These are phyloP conservation scores for Coenonympha glycerion DNA, from an alignment of 2,888 invertebrate genomes.

Conservation along the genomic window DNA sequence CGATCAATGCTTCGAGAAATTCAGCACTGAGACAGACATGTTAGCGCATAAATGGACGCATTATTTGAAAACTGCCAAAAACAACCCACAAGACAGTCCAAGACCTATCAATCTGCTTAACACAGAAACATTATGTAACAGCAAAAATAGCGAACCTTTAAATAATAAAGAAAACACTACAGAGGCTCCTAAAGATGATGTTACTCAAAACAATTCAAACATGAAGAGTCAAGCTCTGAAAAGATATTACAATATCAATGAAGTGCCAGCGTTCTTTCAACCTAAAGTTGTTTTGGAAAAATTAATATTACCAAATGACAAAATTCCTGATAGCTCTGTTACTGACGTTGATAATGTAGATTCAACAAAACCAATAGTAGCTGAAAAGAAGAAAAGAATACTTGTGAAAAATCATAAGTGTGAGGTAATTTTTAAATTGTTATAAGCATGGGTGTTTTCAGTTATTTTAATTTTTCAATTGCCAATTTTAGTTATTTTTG, in stretches of 20 bases:
- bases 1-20: conserved; percentile 55
- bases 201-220: neutral
- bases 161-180: neutral
- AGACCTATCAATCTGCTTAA: neutral
- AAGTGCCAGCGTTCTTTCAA: conserved; percentile 46
- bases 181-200: neutral
- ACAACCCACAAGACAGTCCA: conserved; percentile 30
- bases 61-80: conserved; percentile 44
- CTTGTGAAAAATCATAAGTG: conserved; percentile 53
- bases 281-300: conserved; percentile 45
- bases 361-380: conserved; percentile 34
- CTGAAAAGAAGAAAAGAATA: conserved; percentile 51
- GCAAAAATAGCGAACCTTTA: neutral
- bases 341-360: conserved; percentile 10
- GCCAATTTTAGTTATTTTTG: too few species aligned
- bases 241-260: conserved; percentile 37
- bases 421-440: too few species aligned
- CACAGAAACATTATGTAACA: neutral
- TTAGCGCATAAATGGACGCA: conserved; percentile 64
- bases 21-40: conserved; percentile 54
- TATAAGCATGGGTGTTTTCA: too few species aligned
- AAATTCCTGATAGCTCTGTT: neutral
- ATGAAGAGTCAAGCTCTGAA: conserved; percentile 8
- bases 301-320: conserved; percentile 29
- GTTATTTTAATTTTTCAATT: too few species aligned